Base-by-base conservation (phyloP, 2,888 invertebrate species). In the Dendrolimus houi region DNA sequence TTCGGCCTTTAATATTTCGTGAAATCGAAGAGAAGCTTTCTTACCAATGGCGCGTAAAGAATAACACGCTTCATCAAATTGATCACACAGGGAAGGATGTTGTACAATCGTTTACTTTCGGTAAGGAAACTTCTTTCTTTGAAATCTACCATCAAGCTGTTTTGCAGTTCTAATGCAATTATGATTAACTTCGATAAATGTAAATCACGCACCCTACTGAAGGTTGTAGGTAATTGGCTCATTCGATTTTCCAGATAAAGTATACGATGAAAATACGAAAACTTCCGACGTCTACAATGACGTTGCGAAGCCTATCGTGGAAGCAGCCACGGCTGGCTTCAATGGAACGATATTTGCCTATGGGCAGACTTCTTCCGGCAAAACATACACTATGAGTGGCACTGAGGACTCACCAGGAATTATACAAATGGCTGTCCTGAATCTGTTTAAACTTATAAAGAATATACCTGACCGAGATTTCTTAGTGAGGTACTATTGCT, bases 321-420 rank as follows among this genome's bases (percentile, higher is more conserved):
- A 94, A 62, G 92, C 94, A 0, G 93, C 94, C 1, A 88, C 95
- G 12, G 92, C 93, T 62, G 96, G 96, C 2, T 94, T 96, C 68
- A 96, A 96, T 78, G 97, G 96, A 1, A 97, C 97, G 0, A 94
- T 98, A 64, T 96, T 98, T 85, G 97, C 97, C 0, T 98, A 98
- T 77, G 97, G 97, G 8, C 97, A 97, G 81, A 97, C 97, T 7
- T 95, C 96, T 1, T 97, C 97, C 0, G 98, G 97, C 57, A 97
- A 97, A 81, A 97, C 97, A 0, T 94, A 94, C 69, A 96, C 96
- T 0, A 96, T 97, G 94, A 92, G 95, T 75, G 98, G 98, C 0
- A 92, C 92, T 47, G 83, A 91, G 0, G 69, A 82, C 0, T 93
- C 94, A 52, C 94, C 93, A 0, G 98, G 98, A 1, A 93, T 98